Evolutionary conservation across 92 coral and sea anemone genomes (phyloP), one percentile per base, ranked within the genome.

Genomic region (Porites cylindrica): DNA sequence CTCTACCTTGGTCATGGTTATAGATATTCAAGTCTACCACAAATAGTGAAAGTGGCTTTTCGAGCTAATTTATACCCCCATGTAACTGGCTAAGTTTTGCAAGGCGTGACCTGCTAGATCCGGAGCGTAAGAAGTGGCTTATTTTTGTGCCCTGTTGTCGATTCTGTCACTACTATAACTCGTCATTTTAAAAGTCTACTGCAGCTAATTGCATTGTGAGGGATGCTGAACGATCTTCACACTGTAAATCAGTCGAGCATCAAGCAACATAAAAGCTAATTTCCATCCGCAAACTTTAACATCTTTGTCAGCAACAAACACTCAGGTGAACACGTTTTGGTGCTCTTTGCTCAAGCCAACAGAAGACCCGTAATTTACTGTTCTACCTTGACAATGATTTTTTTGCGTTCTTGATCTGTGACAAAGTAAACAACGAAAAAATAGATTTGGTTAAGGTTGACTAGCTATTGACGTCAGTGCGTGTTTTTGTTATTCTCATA

Each of bases 381-480:
- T 62, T 62, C 61, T 56, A 3, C 61, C 61, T 10, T 56, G 17
- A 14, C 61, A 38, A 38, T 0, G 47, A 38, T 38, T 38, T 38
- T 38, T 38, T 38, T 38, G 7, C 0, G 47, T 38, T 38, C 4
- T 4, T 38, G 47, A 38, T 4, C 47, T 72, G 59, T 72, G 26
- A 51, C 77, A 72, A 51, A 51, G 10, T 16, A 75, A 19, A 75
- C 78, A 52, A 9, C 6, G 47, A 38, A 51, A 75, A 52, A 67
- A 52, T 11, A 50, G 6, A 56, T 14, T 75, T 23, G 29, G 78
- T 75, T 75, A 6, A 21, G 83, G 74, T 54, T 43, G 64, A 79
- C 20, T 79, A 74, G 26, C 24, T 79, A 0, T 51, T 80, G 84
- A 80, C 84, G 84, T 80, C 84, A 66, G 11, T 52, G 43, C 84